Evolutionary conservation across 2,797 vertebrate genomes (phyloP).

Genomic region (Periophthalmus magnuspinnatus): DNA sequence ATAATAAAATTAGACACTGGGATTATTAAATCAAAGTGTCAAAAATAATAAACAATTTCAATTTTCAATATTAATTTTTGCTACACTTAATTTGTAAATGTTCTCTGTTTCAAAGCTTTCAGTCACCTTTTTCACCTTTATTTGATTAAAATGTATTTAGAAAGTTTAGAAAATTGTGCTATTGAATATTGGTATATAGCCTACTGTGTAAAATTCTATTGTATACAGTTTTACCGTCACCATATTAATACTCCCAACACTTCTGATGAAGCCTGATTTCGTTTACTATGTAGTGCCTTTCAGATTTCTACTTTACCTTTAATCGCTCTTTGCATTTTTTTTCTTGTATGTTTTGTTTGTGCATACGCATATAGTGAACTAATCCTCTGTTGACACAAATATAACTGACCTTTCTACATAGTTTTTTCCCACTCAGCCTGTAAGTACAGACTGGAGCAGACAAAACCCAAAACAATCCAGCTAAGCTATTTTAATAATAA

Average conservation of each 20-base stretch:
- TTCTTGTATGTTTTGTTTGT: not conserved
- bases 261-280: not conserved
- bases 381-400: constrained; percentile 11
- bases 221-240: too few relatives aligned
- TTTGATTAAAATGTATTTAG: too few relatives aligned
- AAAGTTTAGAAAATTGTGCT: too few relatives aligned
- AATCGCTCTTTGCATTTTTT: not conserved
- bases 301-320: not conserved
- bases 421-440: not conserved
- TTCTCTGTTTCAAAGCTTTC: too few relatives aligned
- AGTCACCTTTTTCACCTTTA: too few relatives aligned
- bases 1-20: too few relatives aligned
- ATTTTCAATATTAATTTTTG: too few relatives aligned
- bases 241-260: not conserved
- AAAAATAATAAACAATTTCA: too few relatives aligned
- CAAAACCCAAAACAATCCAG: constrained; percentile 20
- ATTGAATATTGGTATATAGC: too few relatives aligned
- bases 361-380: constrained; percentile 6
- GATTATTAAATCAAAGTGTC: too few relatives aligned
- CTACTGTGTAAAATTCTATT: too few relatives aligned
- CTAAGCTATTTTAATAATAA: constrained; percentile 47
- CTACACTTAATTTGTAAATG: too few relatives aligned
- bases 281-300: not conserved
- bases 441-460: constrained; percentile 6
- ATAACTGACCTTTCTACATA: constrained; percentile 27